Evolutionary conservation across 1,140 invertebrate genomes (phyloP).

Genomic region (Octopus bimaculoides): DNA sequence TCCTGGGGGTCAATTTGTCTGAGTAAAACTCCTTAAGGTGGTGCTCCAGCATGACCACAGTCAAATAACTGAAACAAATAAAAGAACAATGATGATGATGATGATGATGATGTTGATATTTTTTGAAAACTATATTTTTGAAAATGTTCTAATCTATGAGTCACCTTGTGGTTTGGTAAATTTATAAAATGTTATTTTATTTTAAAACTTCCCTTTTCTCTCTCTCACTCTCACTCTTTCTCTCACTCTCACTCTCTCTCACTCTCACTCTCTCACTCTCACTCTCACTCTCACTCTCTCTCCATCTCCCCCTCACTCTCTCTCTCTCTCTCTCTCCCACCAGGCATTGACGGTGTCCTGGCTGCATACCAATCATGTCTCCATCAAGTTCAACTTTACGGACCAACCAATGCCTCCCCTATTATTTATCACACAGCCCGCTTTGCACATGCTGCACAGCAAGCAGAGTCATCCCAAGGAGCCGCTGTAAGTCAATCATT

Average conservation of each 20-base stretch:
- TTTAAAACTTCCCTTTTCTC: neutral
- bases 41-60: no score
- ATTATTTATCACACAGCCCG: slow-evolving; percentile 59
- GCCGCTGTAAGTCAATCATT: slow-evolving; percentile 34
- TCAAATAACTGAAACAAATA: no score
- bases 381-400: slow-evolving; percentile 55
- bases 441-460: slow-evolving; percentile 41
- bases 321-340: slow-evolving; percentile 17
- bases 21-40: no score
- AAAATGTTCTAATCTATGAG: no score
- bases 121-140: no score
- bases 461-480: slow-evolving; percentile 34
- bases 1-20: no score
- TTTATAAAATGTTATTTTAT: no score
- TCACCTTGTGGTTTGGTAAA: no score
- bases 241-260: neutral
- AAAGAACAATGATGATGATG: no score
- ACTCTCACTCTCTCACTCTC: neutral
- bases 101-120: no score
- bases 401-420: slow-evolving; percentile 60
- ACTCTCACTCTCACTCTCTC: no score
- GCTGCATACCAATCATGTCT: slow-evolving; percentile 58
- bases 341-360: slow-evolving; percentile 37
- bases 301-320: neutral
- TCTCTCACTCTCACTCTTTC: neutral